Evolutionary conservation across 2,113 vertebrate species (phyloP).

Genomic region (Sitta europaea): DNA sequence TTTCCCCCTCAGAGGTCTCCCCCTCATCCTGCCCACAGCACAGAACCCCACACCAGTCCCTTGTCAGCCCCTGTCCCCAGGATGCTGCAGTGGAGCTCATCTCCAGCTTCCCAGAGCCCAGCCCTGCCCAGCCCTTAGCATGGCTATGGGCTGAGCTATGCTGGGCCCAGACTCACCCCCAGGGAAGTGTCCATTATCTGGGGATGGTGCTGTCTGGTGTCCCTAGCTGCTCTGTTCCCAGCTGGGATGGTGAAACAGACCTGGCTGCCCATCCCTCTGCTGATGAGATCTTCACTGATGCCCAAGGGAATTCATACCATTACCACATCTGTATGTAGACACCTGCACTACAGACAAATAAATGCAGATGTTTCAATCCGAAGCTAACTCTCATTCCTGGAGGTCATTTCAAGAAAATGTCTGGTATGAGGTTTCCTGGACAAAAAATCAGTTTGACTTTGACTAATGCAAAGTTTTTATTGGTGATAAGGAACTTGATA

Average conservation of each 20-base stretch:
- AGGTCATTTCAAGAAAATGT: neutral
- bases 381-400: neutral
- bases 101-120: neutral
- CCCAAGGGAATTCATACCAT: neutral
- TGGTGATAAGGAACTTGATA: neutral
- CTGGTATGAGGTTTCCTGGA: neutral
- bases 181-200: fast-evolving
- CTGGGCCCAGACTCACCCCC: too few species aligned
- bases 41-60: neutral
- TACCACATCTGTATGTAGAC: neutral
- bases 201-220: neutral
- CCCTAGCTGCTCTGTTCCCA: neutral
- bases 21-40: neutral
- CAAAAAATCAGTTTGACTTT: neutral
- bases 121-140: fast-evolving
- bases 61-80: fast-evolving
- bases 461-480: neutral
- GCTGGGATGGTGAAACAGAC: fast-evolving
- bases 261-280: neutral
- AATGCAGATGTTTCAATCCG: neutral
- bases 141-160: neutral
- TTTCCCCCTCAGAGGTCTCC: neutral
- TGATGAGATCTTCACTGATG: neutral
- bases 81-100: fast-evolving
- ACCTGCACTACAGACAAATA: neutral